phyloP scores from a whole-genome alignment of 2,888 invertebrate species.

The Agrochola lota region DNA sequence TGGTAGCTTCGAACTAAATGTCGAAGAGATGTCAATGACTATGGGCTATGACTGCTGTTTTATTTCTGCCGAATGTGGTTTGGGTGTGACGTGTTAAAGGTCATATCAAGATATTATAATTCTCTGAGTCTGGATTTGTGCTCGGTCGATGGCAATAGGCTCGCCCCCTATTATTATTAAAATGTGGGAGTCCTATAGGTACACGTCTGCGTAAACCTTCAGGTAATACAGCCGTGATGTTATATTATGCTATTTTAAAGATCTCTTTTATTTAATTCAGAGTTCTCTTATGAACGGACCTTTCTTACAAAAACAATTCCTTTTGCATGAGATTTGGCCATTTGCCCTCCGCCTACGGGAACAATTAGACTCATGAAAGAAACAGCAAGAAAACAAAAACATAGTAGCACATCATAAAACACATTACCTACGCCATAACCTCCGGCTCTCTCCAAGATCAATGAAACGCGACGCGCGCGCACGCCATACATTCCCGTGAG shows the following conservation, averaged over 20 bases:
- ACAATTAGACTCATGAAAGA: conserved; percentile 20
- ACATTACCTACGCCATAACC: conserved; percentile 22
- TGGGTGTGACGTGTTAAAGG: neutral
- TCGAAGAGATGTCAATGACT: neutral
- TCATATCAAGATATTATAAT: neutral
- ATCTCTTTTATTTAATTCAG: neutral
- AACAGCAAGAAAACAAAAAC: conserved; percentile 32
- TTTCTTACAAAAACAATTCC: neutral
- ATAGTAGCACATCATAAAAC: conserved; percentile 25
- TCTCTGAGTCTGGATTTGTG: neutral
- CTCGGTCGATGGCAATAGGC: neutral
- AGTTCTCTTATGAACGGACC: conserved; percentile 17
- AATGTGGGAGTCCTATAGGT: neutral
- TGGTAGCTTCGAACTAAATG: neutral
- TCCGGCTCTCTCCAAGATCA: conserved; percentile 38
- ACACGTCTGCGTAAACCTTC: neutral
- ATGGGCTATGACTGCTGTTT: neutral
- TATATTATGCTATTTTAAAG: neutral
- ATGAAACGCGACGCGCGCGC: conserved; percentile 59
- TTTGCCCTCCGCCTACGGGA: conserved; percentile 40
- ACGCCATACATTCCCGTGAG: conserved; percentile 47
- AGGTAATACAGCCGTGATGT: neutral
- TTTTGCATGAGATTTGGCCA: conserved; percentile 12
- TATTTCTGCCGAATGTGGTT: neutral
- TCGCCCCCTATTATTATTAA: neutral